Evolutionary conservation across 2,888 invertebrate species (phyloP), one percentile per base, ranked within the genome.

Genomic region (Drosophila siamana): DNA sequence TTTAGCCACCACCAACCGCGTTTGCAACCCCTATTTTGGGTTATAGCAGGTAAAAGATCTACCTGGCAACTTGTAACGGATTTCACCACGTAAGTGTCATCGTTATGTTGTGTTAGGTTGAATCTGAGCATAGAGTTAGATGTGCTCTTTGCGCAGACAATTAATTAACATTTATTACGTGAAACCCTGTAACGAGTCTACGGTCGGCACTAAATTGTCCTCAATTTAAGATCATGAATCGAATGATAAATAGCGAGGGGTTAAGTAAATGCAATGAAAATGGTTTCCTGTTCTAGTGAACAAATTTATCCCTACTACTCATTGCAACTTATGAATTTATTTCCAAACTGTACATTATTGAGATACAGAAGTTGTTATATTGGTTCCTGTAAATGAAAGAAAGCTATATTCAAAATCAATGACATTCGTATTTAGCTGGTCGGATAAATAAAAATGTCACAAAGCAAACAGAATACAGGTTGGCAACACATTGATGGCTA

Each of bases 401-500:
- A 11, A 13, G 13, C 36, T 7, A 15, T 15, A 15, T 15, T 38
- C 7, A 1, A 36, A 36, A 15, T 38, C 36, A 7, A 38, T 38
- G 13, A 13, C 7, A 7, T 38, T 13, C 6, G 36, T 38, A 38
- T 15, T 38, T 38, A 38, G 13, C 36, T 7, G 36, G 36, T 38
- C 3, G 36, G 13, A 38, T 38, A 15, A 38, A 38, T 15, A 13
- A 13, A 38, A 7, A 30, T 2, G 4, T 30, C 30, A 38, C 36
- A 38, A 38, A 15, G 15, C 13, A 38, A 38, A 38, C 36, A 38
- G 13, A 15, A 2, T 11, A 15, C 36, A 64, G 13, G 15, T 43
- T 55, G 52, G 64, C 73, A 57, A 40, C 28, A 64, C 71, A 38
- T 38, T 15, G 36, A 38, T 38, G 6, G 13, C 13, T 38, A 38